phyloP scores from a whole-genome alignment of 2,113 vertebrate genomes.

The Aphyosemion australe region DNA sequence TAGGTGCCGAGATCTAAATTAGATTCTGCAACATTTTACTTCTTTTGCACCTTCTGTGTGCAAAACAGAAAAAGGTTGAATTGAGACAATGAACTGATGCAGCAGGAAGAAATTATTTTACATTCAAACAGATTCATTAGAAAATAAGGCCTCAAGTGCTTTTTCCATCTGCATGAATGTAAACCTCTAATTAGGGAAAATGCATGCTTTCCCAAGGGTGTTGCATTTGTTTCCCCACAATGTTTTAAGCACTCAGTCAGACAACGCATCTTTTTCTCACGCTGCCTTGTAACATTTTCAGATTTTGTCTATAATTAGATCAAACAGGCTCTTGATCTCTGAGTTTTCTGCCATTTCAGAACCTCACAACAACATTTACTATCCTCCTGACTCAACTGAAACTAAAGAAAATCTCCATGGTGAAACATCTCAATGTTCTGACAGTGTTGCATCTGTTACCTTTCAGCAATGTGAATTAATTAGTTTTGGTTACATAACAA shows the following conservation, averaged over 20 bases:
- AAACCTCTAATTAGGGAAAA: slow-evolving; percentile 25
- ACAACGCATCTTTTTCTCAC: slow-evolving; percentile 22
- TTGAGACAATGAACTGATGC: slow-evolving; percentile 1
- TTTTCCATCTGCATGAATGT: slow-evolving; percentile 48
- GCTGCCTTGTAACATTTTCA: slow-evolving; percentile 36
- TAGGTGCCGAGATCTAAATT: neutral
- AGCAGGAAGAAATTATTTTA: neutral
- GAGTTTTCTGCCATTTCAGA: slow-evolving; percentile 40
- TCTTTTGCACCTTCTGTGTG: neutral
- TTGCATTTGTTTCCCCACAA: slow-evolving; percentile 1
- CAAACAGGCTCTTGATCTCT: slow-evolving; percentile 50
- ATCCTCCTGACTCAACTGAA: slow-evolving; percentile 14
- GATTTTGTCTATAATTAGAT: slow-evolving; percentile 57
- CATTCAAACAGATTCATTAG: slow-evolving; percentile 19
- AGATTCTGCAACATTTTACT: neutral
- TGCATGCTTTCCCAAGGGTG: slow-evolving; percentile 11
- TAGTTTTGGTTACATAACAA: neutral
- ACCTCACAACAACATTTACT: slow-evolving; percentile 1
- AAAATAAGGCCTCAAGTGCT: slow-evolving; percentile 26
- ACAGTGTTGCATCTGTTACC: slow-evolving; percentile 1
- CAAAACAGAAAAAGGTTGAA: neutral
- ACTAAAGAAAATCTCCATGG: slow-evolving; percentile 9
- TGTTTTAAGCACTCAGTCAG: slow-evolving; percentile 26
- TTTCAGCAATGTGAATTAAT: neutral
- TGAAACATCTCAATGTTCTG: slow-evolving; percentile 5